A percentile compares a stretch with the other conserved stretches of the same genome.
phyloP scores from a whole-genome alignment of 2,797 vertebrate genomes.

The Agapornis canus region DNA sequence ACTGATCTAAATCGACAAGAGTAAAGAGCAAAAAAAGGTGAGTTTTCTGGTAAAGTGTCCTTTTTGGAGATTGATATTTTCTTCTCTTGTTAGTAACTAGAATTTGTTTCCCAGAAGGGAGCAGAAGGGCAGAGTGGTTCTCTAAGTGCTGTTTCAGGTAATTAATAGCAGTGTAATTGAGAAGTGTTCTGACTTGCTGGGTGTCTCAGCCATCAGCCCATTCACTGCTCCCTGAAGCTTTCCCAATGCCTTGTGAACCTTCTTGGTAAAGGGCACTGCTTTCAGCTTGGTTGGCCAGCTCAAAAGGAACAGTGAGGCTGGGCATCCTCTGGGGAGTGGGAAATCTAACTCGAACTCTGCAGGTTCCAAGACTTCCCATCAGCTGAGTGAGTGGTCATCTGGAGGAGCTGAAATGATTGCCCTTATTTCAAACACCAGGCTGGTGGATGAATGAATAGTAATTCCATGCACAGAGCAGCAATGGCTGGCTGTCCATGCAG shows the following conservation, averaged over 20 bases:
- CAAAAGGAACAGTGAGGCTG: not conserved
- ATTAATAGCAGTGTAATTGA: conserved; percentile 11
- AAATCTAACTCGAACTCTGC: not conserved
- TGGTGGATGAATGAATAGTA: not conserved
- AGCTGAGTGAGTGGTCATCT: fast-evolving
- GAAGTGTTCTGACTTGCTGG: not conserved
- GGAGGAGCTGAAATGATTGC: not conserved
- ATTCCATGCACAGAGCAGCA: not conserved
- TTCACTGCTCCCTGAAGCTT: not conserved
- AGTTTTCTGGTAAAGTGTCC: not conserved
- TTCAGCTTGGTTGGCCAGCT: not conserved
- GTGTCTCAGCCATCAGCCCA: not conserved
- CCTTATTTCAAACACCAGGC: not conserved
- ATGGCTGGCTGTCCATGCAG: not conserved
- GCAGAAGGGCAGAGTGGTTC: not conserved
- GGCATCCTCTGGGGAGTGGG: not conserved
- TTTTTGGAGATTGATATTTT: not conserved
- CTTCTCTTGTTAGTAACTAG: not conserved
- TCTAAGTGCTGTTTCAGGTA: conserved; percentile 20
- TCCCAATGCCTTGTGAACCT: not conserved
- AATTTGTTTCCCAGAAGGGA: not conserved
- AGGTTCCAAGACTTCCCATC: not conserved
- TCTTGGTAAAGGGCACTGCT: conserved; percentile 6
- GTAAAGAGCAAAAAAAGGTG: not conserved
- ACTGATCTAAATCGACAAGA: conserved; percentile 40